phyloP scores from a whole-genome alignment of 2,113 vertebrate species.

The Otus sunia region DNA sequence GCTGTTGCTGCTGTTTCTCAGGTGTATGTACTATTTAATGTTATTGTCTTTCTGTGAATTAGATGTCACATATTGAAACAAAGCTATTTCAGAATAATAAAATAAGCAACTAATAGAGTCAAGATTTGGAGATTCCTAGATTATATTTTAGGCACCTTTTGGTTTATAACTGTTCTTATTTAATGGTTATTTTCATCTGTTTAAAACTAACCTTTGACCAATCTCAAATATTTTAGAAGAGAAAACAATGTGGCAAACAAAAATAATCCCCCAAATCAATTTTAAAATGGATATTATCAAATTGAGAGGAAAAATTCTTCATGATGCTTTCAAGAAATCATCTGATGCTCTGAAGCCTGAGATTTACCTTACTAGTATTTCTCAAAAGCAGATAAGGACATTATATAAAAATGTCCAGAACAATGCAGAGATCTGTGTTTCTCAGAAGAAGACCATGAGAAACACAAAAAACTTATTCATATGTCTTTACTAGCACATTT shows the following conservation, averaged over 20 bases:
- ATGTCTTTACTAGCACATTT: neutral
- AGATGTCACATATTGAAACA: neutral
- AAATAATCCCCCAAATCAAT: neutral
- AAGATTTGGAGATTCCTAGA: neutral
- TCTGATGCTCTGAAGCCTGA: neutral
- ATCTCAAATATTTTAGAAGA: neutral
- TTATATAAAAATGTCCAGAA: neutral
- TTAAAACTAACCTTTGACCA: neutral
- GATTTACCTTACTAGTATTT: neutral
- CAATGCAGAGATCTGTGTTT: neutral
- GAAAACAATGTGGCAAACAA: neutral
- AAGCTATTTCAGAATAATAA: neutral
- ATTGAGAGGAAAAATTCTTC: neutral
- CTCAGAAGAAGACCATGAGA: neutral
- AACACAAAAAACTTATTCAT: neutral
- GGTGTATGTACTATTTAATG: neutral
- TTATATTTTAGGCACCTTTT: neutral
- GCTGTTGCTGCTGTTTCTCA: neutral
- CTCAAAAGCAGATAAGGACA: neutral
- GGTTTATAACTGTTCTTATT: neutral
- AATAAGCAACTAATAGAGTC: neutral
- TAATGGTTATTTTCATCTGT: neutral
- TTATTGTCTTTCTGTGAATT: neutral
- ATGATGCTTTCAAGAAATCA: neutral
- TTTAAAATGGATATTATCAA: neutral